Conservation (phyloP, 2,113 vertebrate genomes). For the Herpailurus yagouaroundi region DNA sequence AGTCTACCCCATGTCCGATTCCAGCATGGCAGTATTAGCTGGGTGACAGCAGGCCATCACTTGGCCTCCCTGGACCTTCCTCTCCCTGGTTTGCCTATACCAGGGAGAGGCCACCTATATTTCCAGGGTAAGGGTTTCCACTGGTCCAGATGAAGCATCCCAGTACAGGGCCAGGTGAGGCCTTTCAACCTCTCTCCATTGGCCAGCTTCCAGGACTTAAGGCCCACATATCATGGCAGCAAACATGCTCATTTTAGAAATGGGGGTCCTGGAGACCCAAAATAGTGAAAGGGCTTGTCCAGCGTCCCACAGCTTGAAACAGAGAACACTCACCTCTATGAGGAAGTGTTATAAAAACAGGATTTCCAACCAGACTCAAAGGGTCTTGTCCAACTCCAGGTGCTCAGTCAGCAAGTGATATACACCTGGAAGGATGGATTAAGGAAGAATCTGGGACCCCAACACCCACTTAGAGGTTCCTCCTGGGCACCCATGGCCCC, state of each 20-base stretch:
- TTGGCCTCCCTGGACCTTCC: not conserved
- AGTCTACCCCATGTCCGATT: not conserved
- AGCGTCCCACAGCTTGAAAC: not conserved
- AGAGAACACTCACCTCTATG: not conserved
- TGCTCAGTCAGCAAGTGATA: not conserved
- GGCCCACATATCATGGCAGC: not conserved
- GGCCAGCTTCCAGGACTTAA: not conserved
- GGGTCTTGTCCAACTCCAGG: not conserved
- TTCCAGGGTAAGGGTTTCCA: not conserved
- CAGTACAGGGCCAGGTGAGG: not conserved
- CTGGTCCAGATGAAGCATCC: not conserved
- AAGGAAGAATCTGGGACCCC: not conserved
- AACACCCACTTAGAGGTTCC: not conserved
- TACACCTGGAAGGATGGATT: not conserved
- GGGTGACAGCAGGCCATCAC: not conserved
- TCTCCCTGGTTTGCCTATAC: not conserved
- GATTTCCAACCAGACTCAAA: not conserved
- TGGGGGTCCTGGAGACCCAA: not conserved
- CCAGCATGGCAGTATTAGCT: not conserved
- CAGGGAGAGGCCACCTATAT: not conserved
- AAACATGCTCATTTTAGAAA: not conserved
- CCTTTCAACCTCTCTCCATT: not conserved
- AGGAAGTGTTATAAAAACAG: not conserved
- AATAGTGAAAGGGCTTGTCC: not conserved
- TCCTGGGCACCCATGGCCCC: not conserved